These are phyloP conservation scores for Rosalia funebris DNA, from an alignment of 2,888 invertebrate species.

Conservation along the genomic window DNA sequence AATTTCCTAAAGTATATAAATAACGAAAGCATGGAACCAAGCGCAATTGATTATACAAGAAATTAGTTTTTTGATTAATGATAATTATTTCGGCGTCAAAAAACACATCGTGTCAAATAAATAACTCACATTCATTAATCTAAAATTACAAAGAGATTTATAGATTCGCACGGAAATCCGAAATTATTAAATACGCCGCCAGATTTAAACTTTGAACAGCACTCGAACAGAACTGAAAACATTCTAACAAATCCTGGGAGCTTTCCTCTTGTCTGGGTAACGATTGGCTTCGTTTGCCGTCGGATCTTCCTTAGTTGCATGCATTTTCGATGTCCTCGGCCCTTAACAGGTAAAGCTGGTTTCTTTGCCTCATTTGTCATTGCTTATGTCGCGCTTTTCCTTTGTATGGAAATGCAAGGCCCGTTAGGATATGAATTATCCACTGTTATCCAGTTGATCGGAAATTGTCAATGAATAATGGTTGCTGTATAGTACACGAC, in stretches of 20 bases:
- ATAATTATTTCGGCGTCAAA: constrained; percentile 7
- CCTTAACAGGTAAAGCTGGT: constrained; percentile 23
- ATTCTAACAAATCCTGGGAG: constrained; percentile 27
- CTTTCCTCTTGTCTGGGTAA: constrained; percentile 32
- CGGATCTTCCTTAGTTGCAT: constrained; percentile 21
- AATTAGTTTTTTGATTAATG: constrained; percentile 10
- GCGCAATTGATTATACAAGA: background rate
- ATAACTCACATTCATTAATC: constrained; percentile 9
- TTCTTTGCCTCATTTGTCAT: constrained; percentile 23
- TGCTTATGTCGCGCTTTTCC: constrained; percentile 14
- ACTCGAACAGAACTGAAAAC: constrained; percentile 28
- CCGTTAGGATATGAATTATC: background rate
- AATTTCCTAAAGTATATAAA: too few relatives aligned
- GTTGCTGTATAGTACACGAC: too few relatives aligned
- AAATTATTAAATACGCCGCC: constrained; percentile 22
- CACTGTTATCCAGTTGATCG: background rate
- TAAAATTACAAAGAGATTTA: background rate
- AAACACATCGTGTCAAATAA: constrained; percentile 14
- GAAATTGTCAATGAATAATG: too few relatives aligned
- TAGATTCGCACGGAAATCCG: constrained; percentile 4
- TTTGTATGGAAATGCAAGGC: constrained; percentile 10
- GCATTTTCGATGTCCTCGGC: constrained; percentile 23
- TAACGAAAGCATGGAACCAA: background rate
- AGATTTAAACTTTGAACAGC: constrained; percentile 21
- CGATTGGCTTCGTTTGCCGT: constrained; percentile 34